phyloP scores from a whole-genome alignment of 2,113 vertebrate species.

The Anser cygnoides region DNA sequence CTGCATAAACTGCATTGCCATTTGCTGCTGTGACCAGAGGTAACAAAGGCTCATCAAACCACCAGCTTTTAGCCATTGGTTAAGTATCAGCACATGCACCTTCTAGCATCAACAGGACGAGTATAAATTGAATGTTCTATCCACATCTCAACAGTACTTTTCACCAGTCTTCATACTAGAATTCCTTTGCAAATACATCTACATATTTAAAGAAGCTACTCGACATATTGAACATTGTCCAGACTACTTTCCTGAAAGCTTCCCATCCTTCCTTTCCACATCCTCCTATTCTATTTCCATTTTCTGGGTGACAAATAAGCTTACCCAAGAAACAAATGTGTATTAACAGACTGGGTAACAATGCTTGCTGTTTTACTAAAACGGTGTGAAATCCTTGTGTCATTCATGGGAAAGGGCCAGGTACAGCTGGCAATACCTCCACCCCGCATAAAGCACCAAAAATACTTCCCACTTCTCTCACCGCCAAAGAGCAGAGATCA shows the following conservation, averaged over 20 bases:
- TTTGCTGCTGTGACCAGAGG: not conserved
- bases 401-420: not conserved
- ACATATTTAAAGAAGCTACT: not conserved
- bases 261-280: not conserved
- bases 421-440: not conserved
- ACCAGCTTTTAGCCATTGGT: too few relatives aligned
- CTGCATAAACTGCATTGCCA: rapidly evolving
- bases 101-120: not conserved
- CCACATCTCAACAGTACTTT: rapidly evolving
- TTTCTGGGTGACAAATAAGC: not conserved
- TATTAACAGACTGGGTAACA: rapidly evolving
- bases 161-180: not conserved
- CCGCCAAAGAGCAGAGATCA: not conserved
- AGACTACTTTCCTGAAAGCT: not conserved
- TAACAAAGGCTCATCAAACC: not conserved
- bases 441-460: not conserved
- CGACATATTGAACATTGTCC: rapidly evolving
- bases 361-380: rapidly evolving
- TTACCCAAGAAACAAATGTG: rapidly evolving
- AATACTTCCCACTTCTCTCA: not conserved
- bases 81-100: not conserved
- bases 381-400: not conserved
- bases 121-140: not conserved
- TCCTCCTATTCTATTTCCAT: not conserved
- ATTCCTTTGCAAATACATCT: rapidly evolving